Evolutionary conservation across 1,140 invertebrate genomes (phyloP).

Genomic region (Drosophila arawakana): DNA sequence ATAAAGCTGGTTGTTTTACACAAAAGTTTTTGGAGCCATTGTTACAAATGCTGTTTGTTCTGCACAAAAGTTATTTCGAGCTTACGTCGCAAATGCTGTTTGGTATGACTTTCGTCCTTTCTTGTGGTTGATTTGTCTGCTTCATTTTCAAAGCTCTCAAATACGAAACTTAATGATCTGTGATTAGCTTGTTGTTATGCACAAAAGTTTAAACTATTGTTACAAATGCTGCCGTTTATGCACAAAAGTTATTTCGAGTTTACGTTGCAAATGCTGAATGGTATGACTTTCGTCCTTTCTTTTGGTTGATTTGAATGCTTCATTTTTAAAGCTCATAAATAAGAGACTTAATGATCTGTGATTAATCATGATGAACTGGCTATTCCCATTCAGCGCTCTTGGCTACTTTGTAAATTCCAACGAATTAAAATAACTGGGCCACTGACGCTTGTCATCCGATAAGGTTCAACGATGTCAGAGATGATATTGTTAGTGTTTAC

Average conservation of each 20-base stretch:
- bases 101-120: too few relatives aligned
- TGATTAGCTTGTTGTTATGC: not conserved
- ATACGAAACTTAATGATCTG: too few relatives aligned
- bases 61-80: too few relatives aligned
- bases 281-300: not conserved
- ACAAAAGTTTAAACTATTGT: not conserved
- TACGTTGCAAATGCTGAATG: not conserved
- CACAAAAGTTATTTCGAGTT: too few relatives aligned
- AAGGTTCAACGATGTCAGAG: constrained; percentile 16
- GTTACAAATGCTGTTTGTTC: not conserved
- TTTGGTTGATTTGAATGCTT: not conserved
- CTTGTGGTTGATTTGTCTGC: too few relatives aligned
- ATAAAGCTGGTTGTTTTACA: not conserved
- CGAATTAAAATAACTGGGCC: constrained; percentile 80
- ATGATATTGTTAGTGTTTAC: constrained; percentile 42
- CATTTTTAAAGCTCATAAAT: not conserved
- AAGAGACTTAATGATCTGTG: not conserved
- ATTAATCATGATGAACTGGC: constrained; percentile 7
- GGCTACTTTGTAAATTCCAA: constrained; percentile 56
- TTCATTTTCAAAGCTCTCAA: too few relatives aligned
- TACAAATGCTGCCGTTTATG: not conserved
- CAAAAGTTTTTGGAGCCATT: too few relatives aligned
- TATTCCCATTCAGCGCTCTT: not conserved
- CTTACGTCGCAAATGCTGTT: too few relatives aligned
- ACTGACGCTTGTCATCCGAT: constrained; percentile 71